Base-by-base conservation (phyloP, 2,888 invertebrate species). In the Catocala sponsa region DNA sequence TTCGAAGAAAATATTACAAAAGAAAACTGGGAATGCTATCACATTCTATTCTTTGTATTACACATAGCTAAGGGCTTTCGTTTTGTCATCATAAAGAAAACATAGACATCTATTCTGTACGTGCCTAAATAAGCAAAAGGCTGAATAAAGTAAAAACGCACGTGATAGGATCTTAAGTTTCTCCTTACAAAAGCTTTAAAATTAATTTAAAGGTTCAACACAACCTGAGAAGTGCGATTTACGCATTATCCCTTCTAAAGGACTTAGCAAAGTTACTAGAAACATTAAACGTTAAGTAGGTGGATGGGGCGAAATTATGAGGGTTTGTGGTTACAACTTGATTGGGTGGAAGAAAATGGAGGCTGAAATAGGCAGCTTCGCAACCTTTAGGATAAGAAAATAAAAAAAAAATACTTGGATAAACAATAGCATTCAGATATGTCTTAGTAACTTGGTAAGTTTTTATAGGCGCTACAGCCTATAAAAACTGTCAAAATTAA, bases 211-310 rank as follows among this genome's bases (percentile, higher is more conserved):
- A 74, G 66, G 46, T 63, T 51, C 52, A 57, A 57, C 41, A 61
- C 33, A 70, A 68, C 46, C 70, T 59, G 59, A 59, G 60, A 63
- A 65, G 71, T 65, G 46, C 63, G 68, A 63, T 71, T 66, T 65
- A 61, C 61, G 64, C 59, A 70, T 68, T 74, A 74, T 74, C 78
- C 70, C 66, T 63, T 59, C 35, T 48, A 11, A 70, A 60, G 66
- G 71, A 48, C 68, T 77, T 75, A 71, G 77, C 68, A 12, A 74
- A 77, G 75, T 77, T 75, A 74, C 67, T 52, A 53, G 51, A 60
- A 62, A 57, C 64, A 71, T 77, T 68, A 74, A 68, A 61, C 66
- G 59, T 61, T 65, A 64, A 70, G 51, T 63, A 78, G 71, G 64
- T 70, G 65, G 65, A 61, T 48, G 51, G 46, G 9, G 47, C 13